Conservation (phyloP, 1,140 invertebrate species). For the Caenorhabditis remanei region DNA sequence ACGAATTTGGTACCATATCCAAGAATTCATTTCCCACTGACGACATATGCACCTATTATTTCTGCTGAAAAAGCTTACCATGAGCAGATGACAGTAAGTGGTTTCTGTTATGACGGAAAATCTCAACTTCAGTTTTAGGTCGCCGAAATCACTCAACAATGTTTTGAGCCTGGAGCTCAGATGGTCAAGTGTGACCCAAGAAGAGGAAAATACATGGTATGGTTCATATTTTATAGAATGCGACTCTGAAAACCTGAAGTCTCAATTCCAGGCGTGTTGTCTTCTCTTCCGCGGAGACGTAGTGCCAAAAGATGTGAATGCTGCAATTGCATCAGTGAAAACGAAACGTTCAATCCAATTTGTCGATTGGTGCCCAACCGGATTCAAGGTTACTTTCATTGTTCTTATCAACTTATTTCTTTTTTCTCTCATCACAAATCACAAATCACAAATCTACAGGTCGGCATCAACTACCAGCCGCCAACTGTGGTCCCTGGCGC, state of each 20-base stretch:
- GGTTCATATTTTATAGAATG: not conserved
- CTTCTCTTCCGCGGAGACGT: slow-evolving; percentile 80
- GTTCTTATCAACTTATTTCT: not conserved
- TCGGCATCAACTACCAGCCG: slow-evolving; percentile 76
- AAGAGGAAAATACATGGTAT: slow-evolving; percentile 68
- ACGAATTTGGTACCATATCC: slow-evolving; percentile 81
- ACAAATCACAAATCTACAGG: slow-evolving; percentile 61
- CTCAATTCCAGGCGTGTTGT: slow-evolving; percentile 76
- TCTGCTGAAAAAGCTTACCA: slow-evolving; percentile 79
- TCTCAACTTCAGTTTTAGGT: not conserved
- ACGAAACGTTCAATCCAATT: slow-evolving; percentile 80
- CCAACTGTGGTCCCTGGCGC: slow-evolving; percentile 76
- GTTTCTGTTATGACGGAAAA: not conserved
- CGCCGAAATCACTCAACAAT: slow-evolving; percentile 75
- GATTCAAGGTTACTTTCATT: slow-evolving; percentile 76
- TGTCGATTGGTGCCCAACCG: slow-evolving; percentile 80
- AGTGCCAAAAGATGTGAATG: slow-evolving; percentile 80
- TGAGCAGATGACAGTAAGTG: slow-evolving; percentile 78
- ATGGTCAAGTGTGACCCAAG: slow-evolving; percentile 77
- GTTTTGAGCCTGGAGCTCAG: slow-evolving; percentile 75
- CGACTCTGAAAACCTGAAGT: not conserved
- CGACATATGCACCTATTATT: slow-evolving; percentile 70
- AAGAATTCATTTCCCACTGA: slow-evolving; percentile 86
- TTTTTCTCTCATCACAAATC: not conserved
- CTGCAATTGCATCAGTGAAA: slow-evolving; percentile 77